These are phyloP conservation scores for Diuraphis noxia DNA, from an alignment of 1,140 invertebrate species.

Conservation along the genomic window DNA sequence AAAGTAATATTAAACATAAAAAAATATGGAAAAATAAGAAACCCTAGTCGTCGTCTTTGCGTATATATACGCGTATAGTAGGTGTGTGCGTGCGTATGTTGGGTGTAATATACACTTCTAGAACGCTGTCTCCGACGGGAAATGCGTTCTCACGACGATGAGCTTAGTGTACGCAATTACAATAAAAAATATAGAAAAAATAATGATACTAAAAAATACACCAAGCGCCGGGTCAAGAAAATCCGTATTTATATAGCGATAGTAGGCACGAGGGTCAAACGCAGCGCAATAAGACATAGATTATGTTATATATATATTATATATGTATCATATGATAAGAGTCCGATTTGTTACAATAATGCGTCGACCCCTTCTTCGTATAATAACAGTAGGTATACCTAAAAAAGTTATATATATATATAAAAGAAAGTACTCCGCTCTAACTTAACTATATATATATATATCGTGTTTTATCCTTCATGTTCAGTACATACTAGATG, in stretches of 20 bases:
- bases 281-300: too few species aligned
- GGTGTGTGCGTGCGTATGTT: background rate
- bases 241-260: background rate
- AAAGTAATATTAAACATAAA: background rate
- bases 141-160: background rate
- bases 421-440: too few species aligned
- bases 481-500: background rate
- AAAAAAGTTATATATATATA: background rate
- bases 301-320: background rate
- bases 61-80: background rate
- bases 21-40: background rate
- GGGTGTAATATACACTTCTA: background rate
- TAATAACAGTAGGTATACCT: background rate
- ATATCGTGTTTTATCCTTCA: too few species aligned
- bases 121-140: background rate
- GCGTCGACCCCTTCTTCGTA: background rate
- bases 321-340: too few species aligned
- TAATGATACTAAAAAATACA: background rate
- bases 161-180: background rate
- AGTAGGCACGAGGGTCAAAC: background rate
- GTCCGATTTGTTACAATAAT: slow-evolving; percentile 19
- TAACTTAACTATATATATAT: too few species aligned
- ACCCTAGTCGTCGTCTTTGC: background rate
- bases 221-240: background rate
- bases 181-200: background rate